These are phyloP conservation scores for Spodoptera exigua DNA, from an alignment of 2,888 invertebrate genomes.

Conservation along the genomic window DNA sequence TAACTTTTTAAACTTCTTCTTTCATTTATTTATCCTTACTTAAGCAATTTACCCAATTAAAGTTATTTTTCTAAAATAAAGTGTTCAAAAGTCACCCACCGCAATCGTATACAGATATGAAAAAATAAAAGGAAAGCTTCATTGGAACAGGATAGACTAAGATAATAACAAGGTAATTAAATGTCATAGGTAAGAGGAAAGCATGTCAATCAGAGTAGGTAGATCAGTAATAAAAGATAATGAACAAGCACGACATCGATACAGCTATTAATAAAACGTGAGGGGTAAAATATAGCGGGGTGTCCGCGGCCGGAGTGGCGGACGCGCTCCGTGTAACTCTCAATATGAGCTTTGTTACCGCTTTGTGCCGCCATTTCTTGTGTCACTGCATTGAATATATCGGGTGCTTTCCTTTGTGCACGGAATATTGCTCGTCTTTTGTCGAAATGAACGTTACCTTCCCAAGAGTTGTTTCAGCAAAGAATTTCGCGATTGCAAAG, in stretches of 20 bases:
- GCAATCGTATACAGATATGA: no score
- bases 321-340: slow-evolving; percentile 74
- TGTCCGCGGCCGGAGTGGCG: slow-evolving; percentile 39
- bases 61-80: no score
- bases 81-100: no score
- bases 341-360: slow-evolving; percentile 88
- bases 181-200: no score
- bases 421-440: slow-evolving; percentile 89
- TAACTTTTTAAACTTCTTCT: no score
- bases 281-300: slow-evolving; percentile 49
- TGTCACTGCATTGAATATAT: slow-evolving; percentile 90
- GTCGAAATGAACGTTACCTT: slow-evolving; percentile 88
- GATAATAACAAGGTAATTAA: no score
- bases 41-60: no score
- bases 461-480: slow-evolving; percentile 87
- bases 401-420: slow-evolving; percentile 88
- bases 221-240: slow-evolving; percentile 32
- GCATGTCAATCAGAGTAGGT: not conserved
- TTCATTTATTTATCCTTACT: no score
- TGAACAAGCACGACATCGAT: slow-evolving; percentile 35
- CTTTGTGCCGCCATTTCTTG: slow-evolving; percentile 87
- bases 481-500: slow-evolving; percentile 89
- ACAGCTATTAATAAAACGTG: slow-evolving; percentile 44
- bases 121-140: no score
- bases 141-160: no score